phyloP scores from a whole-genome alignment of 2,888 invertebrate species.

The Mylabris sibirica region DNA sequence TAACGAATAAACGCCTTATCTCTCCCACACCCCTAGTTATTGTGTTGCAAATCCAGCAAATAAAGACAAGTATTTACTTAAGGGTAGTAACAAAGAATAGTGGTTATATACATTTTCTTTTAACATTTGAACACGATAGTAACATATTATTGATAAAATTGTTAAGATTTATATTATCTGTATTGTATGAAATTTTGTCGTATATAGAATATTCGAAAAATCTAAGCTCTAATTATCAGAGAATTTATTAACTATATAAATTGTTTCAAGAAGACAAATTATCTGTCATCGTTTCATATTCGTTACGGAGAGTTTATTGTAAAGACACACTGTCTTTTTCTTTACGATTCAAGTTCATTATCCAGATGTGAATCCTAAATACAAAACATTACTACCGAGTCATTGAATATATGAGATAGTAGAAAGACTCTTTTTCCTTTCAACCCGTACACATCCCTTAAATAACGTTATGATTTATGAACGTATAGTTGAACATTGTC shows the following conservation, averaged over 20 bases:
- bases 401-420: neutral
- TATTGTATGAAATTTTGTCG: conserved; percentile 17
- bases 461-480: conserved; percentile 27
- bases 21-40: conserved; percentile 12
- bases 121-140: conserved; percentile 19
- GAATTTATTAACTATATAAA: neutral
- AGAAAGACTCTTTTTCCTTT: neutral
- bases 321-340: neutral
- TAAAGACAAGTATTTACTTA: conserved; percentile 26
- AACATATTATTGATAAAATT: conserved; percentile 18
- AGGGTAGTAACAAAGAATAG: conserved; percentile 25
- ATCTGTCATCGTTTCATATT: conserved; percentile 1
- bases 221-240: conserved; percentile 1
- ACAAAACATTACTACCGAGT: neutral
- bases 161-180: conserved; percentile 18
- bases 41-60: conserved; percentile 21
- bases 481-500: conserved; percentile 17
- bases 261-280: neutral
- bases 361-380: neutral
- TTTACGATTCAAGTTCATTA: neutral
- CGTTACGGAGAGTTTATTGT: neutral
- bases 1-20: conserved; percentile 24
- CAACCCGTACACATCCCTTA: conserved; percentile 4
- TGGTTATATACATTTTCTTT: conserved; percentile 26
- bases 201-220: conserved; percentile 20